These are phyloP conservation scores for Coreius guichenoti DNA, from an alignment of 2,797 vertebrate species.

Conservation along the genomic window DNA sequence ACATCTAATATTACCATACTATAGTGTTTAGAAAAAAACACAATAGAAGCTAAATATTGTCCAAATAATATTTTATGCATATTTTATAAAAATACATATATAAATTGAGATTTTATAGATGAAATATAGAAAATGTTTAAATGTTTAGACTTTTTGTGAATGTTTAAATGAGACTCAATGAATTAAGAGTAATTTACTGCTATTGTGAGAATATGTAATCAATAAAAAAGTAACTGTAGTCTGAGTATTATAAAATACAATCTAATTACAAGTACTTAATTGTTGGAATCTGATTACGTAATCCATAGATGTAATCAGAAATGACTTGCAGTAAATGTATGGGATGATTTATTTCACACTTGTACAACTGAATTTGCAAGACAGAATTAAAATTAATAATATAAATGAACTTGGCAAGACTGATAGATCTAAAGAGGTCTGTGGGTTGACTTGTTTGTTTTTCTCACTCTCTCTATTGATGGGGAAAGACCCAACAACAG, in stretches of 20 bases:
- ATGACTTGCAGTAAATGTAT: not conserved
- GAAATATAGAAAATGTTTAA: too few relatives aligned
- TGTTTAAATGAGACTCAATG: too few relatives aligned
- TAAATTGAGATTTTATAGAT: not conserved
- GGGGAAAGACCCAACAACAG: constrained; percentile 75
- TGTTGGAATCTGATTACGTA: too few relatives aligned
- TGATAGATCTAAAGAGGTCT: not conserved
- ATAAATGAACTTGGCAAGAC: not conserved
- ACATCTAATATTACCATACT: not conserved
- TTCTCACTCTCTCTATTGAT: constrained; percentile 47
- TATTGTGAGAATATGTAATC: not conserved
- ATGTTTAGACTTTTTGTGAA: too few relatives aligned
- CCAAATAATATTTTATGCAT: too few relatives aligned
- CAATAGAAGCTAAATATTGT: not conserved
- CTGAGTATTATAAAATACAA: not conserved
- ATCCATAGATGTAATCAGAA: too few relatives aligned
- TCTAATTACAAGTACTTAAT: too few relatives aligned
- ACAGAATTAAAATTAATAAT: too few relatives aligned
- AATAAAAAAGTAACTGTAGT: not conserved
- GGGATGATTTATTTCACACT: not conserved
- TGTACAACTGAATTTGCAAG: too few relatives aligned
- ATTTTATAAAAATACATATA: too few relatives aligned
- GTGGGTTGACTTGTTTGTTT: constrained; percentile 33
- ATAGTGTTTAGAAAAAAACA: not conserved
- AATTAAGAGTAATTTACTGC: not conserved